Evolutionary conservation across 2,888 invertebrate species (phyloP).

Genomic region (Margaritifera margaritifera): DNA sequence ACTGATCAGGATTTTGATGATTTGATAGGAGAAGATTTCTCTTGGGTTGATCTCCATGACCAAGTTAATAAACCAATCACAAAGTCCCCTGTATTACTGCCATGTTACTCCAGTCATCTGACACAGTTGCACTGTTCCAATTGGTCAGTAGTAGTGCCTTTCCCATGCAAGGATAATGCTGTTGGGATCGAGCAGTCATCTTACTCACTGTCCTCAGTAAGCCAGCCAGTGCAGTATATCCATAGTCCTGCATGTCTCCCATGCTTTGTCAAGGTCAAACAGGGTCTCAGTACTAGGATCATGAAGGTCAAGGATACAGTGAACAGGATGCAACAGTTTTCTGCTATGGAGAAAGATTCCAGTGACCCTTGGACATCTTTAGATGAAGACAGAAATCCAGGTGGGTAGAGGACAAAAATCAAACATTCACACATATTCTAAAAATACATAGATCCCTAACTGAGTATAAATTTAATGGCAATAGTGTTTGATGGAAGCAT

Average conservation of each 20-base stretch:
- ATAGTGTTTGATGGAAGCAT: too few species aligned
- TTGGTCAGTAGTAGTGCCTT: slow-evolving; percentile 68
- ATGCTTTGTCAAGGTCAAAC: slow-evolving; percentile 48
- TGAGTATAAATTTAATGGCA: too few species aligned
- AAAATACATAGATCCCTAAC: too few species aligned
- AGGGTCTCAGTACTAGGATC: slow-evolving; percentile 59
- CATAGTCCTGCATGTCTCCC: slow-evolving; percentile 57
- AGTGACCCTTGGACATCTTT: too few species aligned
- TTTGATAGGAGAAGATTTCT: slow-evolving; percentile 71
- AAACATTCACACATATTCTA: too few species aligned
- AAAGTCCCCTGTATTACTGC: slow-evolving; percentile 94
- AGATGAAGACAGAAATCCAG: too few species aligned
- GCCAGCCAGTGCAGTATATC: slow-evolving; percentile 53
- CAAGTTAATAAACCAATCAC: slow-evolving; percentile 93
- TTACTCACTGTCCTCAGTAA: slow-evolving; percentile 60
- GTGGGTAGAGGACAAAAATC: too few species aligned
- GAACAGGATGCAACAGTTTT: slow-evolving; percentile 10
- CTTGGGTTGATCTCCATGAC: slow-evolving; percentile 89
- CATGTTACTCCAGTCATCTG: slow-evolving; percentile 87
- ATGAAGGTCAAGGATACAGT: slow-evolving; percentile 48
- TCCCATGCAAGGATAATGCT: slow-evolving; percentile 35
- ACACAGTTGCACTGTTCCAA: slow-evolving; percentile 80
- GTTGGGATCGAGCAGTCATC: slow-evolving; percentile 55
- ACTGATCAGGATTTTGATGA: slow-evolving; percentile 85
- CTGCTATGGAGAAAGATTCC: slow-evolving; percentile 10